A percentile compares a stretch with the other conserved stretches of the same genome.
Evolutionary conservation across 2,113 vertebrate genomes (phyloP).

Genomic region (Sardina pilchardus): DNA sequence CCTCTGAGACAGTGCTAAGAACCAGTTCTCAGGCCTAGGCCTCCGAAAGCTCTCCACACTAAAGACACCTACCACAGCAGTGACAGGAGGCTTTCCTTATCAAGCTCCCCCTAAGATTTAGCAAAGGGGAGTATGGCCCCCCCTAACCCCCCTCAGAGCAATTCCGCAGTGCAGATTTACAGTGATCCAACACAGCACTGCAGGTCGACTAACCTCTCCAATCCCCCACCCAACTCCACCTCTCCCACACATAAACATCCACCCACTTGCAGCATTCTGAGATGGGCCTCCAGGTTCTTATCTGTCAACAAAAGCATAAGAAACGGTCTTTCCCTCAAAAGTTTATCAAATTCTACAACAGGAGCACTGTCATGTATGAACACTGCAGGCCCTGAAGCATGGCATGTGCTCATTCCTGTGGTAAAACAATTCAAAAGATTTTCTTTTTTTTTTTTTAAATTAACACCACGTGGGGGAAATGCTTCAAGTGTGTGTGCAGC

Average conservation of each 20-base stretch:
- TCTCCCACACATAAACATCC: neutral
- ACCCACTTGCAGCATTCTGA: neutral
- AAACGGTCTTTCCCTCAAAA: neutral
- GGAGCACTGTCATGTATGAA: neutral
- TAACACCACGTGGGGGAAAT: neutral
- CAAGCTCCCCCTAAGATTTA: neutral
- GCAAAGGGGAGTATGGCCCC: neutral
- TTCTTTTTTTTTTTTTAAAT: neutral
- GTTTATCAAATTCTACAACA: neutral
- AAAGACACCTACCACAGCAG: neutral
- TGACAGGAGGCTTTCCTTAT: neutral
- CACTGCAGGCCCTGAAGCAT: neutral
- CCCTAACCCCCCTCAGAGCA: neutral
- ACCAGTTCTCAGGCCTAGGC: neutral
- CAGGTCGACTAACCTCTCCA: neutral
- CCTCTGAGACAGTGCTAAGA: neutral
- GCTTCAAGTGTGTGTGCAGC: neutral
- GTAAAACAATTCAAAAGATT: neutral
- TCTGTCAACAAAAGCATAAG: neutral
- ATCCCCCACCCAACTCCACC: neutral
- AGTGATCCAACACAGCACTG: neutral
- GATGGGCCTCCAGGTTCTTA: neutral
- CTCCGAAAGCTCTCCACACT: neutral
- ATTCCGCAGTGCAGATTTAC: neutral
- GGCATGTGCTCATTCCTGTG: neutral